Conservation (phyloP, 2,113 vertebrate genomes). For the Platysteira castanea region DNA sequence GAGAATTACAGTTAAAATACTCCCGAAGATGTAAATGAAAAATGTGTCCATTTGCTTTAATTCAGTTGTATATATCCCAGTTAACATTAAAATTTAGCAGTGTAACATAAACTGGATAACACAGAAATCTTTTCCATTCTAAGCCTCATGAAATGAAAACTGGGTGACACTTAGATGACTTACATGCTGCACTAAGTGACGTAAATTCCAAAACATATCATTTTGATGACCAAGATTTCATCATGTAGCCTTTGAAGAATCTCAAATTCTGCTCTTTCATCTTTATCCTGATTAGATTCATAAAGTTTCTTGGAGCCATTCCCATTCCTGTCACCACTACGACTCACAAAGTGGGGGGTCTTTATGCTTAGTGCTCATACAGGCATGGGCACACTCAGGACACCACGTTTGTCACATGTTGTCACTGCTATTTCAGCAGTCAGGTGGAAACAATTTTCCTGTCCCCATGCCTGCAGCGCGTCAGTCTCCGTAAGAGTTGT, state of each 20-base stretch:
- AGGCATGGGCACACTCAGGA: background rate
- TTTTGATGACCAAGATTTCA: background rate
- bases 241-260: background rate
- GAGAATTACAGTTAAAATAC: background rate
- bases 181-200: rapidly evolving
- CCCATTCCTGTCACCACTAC: rapidly evolving
- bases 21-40: background rate
- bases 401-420: rapidly evolving
- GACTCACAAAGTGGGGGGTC: rapidly evolving
- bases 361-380: rapidly evolving
- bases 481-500: background rate
- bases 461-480: rapidly evolving
- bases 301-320: background rate
- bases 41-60: background rate
- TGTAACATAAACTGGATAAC: background rate
- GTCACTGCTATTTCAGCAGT: background rate
- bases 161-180: rapidly evolving
- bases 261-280: background rate
- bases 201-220: rapidly evolving
- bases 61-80: background rate
- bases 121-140: background rate
- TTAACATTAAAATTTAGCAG: background rate
- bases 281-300: background rate
- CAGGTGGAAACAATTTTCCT: background rate
- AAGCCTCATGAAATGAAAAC: background rate